These are phyloP conservation scores for Podarcis muralis DNA, from an alignment of 2,113 vertebrate genomes.

Conservation along the genomic window DNA sequence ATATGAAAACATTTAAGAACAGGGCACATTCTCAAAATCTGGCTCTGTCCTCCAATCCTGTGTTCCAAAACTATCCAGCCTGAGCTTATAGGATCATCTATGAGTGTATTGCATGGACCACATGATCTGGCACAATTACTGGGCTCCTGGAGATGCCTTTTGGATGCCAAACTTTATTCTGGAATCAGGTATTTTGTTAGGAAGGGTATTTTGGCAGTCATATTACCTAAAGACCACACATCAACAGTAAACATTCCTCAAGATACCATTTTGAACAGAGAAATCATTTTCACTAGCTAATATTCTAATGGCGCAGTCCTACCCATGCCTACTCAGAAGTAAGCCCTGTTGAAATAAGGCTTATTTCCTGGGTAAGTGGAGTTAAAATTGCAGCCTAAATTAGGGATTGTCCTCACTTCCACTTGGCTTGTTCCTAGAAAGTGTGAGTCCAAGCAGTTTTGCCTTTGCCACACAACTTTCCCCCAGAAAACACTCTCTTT, in stretches of 20 bases:
- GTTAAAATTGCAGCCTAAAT: too few relatives aligned
- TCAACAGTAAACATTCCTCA: not conserved
- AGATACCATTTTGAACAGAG: not conserved
- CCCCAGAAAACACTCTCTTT: too few relatives aligned
- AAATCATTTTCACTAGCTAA: not conserved
- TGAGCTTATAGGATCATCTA: not conserved
- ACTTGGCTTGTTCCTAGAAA: too few relatives aligned
- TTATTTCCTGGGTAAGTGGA: too few relatives aligned
- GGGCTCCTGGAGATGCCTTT: not conserved
- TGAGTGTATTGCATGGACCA: not conserved
- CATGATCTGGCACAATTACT: not conserved
- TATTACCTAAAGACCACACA: not conserved
- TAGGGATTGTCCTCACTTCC: too few relatives aligned
- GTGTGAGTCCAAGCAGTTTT: too few relatives aligned
- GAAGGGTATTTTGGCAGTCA: not conserved
- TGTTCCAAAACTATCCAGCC: not conserved
- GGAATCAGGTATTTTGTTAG: not conserved
- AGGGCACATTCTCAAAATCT: not conserved
- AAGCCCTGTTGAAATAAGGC: too few relatives aligned
- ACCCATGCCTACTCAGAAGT: too few relatives aligned
- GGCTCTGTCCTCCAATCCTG: not conserved
- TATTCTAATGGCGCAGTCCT: too few relatives aligned
- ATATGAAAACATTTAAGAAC: not conserved
- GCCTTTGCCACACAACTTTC: too few relatives aligned
- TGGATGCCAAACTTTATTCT: not conserved